Evolutionary conservation across 1,140 invertebrate genomes (phyloP).

Genomic region (Tetragonula clypearis): DNA sequence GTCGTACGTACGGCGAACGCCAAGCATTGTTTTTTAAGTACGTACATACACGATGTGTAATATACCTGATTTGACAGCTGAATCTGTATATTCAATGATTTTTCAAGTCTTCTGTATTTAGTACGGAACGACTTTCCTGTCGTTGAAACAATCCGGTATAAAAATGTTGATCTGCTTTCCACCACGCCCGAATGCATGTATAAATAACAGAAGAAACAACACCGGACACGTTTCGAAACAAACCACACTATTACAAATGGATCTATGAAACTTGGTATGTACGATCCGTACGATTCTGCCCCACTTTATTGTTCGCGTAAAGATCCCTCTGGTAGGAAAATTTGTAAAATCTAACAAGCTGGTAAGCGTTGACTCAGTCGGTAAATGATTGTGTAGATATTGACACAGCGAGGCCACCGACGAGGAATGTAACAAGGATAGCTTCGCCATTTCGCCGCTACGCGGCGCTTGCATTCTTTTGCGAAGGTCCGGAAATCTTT

Average conservation of each 20-base stretch:
- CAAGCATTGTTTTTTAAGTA: constrained; percentile 7
- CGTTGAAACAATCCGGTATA: neutral
- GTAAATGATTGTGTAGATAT: constrained; percentile 7
- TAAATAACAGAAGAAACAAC: constrained; percentile 13
- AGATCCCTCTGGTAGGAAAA: neutral
- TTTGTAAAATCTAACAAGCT: neutral
- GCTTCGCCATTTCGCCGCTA: too few relatives aligned
- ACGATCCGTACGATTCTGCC: constrained; percentile 11
- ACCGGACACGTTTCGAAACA: constrained; percentile 40
- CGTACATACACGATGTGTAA: neutral
- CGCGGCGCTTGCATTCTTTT: too few relatives aligned
- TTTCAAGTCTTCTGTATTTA: neutral
- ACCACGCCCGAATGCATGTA: constrained; percentile 3
- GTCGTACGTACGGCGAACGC: neutral
- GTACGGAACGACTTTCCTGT: neutral
- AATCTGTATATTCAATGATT: constrained; percentile 19
- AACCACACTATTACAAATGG: constrained; percentile 37
- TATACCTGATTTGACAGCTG: constrained; percentile 45
- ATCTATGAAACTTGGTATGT: constrained; percentile 37
- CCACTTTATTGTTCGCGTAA: constrained; percentile 4
- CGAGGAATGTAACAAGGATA: too few relatives aligned
- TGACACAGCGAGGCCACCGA: neutral
- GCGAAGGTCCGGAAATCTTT: too few relatives aligned
- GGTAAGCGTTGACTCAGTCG: neutral
- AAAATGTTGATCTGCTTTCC: neutral